Base-by-base conservation (phyloP, 2,113 vertebrate species). In the Hucho hucho region DNA sequence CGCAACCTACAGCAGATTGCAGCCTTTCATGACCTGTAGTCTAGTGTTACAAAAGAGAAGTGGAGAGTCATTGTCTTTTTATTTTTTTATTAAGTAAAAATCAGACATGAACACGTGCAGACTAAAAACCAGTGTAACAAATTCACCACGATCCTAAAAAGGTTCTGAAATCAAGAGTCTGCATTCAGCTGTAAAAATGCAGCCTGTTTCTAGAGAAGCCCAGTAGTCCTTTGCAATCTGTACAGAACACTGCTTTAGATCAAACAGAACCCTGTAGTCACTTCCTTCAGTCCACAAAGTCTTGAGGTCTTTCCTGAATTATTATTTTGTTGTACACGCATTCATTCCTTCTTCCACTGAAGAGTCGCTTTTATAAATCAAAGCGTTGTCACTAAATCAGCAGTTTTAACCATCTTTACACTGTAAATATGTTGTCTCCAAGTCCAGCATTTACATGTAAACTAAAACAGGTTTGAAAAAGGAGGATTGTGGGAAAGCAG, bases 71-170 rank as follows among this genome's bases (percentile, higher is more conserved):
- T 79, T 90, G 1, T 29, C 1, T 72, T 79, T 90, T 91, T n/a
- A n/a, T 91, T 92, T 94, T 94, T 43, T 37, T 0, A 91, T 83
- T 88, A 90, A 95, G 96, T 97, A 98, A 97, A 98, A 98, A 97
- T 95, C 92, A 91, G 90, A 93, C 90, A 84, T 93, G 91, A 90
- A 95, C 92, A 97, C 95, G 93, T 97, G 97, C 96, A 97, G 96
- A 98, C 96, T 96, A 95, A 92, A 96, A 97, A 97, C 95, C 96
- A 97, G 95, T 98, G 95, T 96, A 95, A 95, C 95, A 96, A 97
- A 96, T 89, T 92, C 88, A 92, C 89, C 93, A 94, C 93, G 91
- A 95, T 69, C 81, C 84, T 89, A 90, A 89, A 43, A 87, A 87
- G 92, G 87, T 84, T 93, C 92, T 94, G 92, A 94, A 95, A 95